Evolutionary conservation across 1,140 invertebrate genomes (phyloP), one percentile per base, ranked within the genome.

Genomic region (Zeugodacus cucurbitae): DNA sequence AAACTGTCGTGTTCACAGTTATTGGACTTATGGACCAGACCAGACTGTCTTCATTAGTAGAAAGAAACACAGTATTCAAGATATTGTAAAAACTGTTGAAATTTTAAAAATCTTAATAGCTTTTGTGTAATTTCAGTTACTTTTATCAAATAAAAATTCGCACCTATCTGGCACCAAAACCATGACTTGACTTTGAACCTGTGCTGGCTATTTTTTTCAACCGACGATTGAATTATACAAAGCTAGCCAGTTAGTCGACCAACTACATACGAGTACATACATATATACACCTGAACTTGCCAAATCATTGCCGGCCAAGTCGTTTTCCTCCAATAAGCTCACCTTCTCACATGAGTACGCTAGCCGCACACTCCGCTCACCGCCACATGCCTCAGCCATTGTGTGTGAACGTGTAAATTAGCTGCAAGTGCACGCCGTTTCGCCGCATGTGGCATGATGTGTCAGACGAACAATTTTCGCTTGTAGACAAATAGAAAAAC

Each of bases 391-490:
- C 48, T 82, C 74, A 82, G 0, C 41, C 74, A 82, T 82, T 82
- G 74, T 82, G 74, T 82, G 74, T 82, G 74, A 82, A 82, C 74
- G 74, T 82, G 74, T 82, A 82, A 82, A 82, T 82, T 82, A 82
- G 74, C 74, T 82, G 74, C 74, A 82, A 82, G 74, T 48, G 74
- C 70, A 10, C 74, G 74, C 44, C 41, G 74, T 82, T 82, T 48
- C 74, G 41, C 74, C 74, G 11, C 74, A 82, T 82, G 74, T 48
- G 74, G 74, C 74, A 48, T 82, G 41, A 48, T 82, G 41, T 82
- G 74, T 82, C 74, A 82, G 74, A 26, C 41, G 41, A 82, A 70
- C 22, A 70, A 70, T 29, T 70, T 32, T 29, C 37, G 34, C 37
- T 37, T 37, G 11, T 54, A 48, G 41, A 48, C 41, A n/a, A 82